A percentile compares a stretch with the other conserved stretches of the same genome.
These are phyloP conservation scores for Sebastes iracundus DNA, from an alignment of 2,797 vertebrate genomes.

Conservation along the genomic window DNA sequence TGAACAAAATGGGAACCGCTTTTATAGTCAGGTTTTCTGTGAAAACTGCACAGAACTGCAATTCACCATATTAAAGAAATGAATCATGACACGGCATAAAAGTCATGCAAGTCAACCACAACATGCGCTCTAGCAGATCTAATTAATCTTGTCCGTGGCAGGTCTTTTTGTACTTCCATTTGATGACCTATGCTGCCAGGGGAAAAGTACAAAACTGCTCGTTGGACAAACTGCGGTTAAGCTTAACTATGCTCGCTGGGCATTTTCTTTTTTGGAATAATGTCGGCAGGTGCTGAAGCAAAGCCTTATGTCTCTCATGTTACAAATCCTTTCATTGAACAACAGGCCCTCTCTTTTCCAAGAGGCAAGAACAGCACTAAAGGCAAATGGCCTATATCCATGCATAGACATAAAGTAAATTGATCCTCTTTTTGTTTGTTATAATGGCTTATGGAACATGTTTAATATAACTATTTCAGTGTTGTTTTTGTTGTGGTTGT, in stretches of 20 bases:
- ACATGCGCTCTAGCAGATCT: constrained; percentile 14
- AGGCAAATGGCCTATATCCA: constrained; percentile 25
- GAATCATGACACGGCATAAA: constrained; percentile 13
- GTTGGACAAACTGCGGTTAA: constrained; percentile 34
- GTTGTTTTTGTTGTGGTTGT: not conserved
- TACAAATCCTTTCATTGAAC: constrained; percentile 24
- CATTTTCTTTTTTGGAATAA: constrained; percentile 33
- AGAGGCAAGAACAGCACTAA: constrained; percentile 6
- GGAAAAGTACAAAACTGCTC: constrained; percentile 35
- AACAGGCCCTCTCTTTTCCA: not conserved
- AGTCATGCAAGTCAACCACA: constrained; percentile 21
- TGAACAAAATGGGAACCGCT: constrained; percentile 5
- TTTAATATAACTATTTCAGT: constrained; percentile 1
- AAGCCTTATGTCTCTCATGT: constrained; percentile 32
- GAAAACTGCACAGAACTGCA: constrained; percentile 16
- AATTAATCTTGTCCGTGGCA: constrained; percentile 34
- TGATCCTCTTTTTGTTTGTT: not conserved
- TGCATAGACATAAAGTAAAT: constrained; percentile 34
- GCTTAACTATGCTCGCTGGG: constrained; percentile 21
- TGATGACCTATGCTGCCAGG: constrained; percentile 45
- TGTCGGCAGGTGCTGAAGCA: constrained; percentile 30
- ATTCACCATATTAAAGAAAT: not conserved
- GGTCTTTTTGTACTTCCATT: constrained; percentile 36
- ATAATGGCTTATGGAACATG: constrained; percentile 10
- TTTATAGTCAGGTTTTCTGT: constrained; percentile 2